A percentile compares a stretch with the other conserved stretches of the same genome.
Conservation (phyloP, 2,797 vertebrate genomes). For the Enteromius trimaculatus region DNA sequence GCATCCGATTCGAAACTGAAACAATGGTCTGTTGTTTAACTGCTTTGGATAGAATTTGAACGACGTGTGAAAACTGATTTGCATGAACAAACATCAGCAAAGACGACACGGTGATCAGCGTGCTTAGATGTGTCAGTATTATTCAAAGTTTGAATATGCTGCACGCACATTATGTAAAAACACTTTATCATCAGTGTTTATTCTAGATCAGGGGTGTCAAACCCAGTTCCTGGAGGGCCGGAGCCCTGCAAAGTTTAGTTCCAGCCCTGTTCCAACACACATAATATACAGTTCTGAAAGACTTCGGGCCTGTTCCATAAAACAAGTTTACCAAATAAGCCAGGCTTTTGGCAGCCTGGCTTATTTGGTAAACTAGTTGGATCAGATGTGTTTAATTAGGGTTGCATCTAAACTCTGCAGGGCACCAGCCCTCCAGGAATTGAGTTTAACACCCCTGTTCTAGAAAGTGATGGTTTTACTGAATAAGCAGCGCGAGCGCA, state of each 20-base stretch:
- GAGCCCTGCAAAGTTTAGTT: too few species aligned
- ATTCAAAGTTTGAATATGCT: background rate
- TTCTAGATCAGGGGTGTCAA: background rate
- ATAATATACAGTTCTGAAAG: too few species aligned
- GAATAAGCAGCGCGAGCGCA: background rate
- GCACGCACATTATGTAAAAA: background rate
- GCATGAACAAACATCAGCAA: background rate
- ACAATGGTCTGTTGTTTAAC: background rate
- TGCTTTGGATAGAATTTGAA: background rate
- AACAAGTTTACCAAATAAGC: too few species aligned
- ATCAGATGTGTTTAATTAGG: too few species aligned
- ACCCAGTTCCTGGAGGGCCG: too few species aligned
- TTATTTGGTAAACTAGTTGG: too few species aligned
- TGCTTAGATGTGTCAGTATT: too few species aligned
- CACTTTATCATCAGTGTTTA: background rate
- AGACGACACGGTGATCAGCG: background rate
- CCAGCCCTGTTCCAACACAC: too few species aligned
- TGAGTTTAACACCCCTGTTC: background rate
- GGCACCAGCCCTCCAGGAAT: too few species aligned
- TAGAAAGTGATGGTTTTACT: background rate
- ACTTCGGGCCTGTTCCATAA: too few species aligned
- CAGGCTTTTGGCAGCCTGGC: too few species aligned
- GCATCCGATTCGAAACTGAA: constrained; percentile 7
- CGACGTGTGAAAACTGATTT: background rate
- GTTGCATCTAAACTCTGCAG: too few species aligned